Evolutionary conservation across 2,888 invertebrate genomes (phyloP).

Genomic region (Drosophila tripunctata): DNA sequence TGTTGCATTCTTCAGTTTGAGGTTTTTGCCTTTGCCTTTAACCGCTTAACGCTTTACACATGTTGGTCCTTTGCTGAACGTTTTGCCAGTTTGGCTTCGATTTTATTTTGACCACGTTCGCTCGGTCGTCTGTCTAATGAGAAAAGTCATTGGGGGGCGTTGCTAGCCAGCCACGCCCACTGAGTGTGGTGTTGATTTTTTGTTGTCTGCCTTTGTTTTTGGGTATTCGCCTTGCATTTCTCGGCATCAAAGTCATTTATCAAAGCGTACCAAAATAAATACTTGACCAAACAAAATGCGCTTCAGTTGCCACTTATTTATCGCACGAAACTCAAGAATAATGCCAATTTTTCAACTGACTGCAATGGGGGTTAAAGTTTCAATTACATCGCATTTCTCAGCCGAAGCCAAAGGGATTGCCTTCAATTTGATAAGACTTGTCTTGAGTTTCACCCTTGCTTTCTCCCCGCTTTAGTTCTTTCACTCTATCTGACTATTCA

Average conservation of each 20-base stretch:
- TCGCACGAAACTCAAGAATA: slow-evolving; percentile 42
- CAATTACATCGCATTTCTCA: slow-evolving; percentile 64
- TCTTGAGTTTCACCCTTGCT: neutral
- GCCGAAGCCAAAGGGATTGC: slow-evolving; percentile 2
- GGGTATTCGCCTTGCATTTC: slow-evolving; percentile 21
- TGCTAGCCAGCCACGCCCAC: slow-evolving; percentile 37
- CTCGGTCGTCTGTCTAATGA: slow-evolving; percentile 63
- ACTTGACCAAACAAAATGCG: slow-evolving; percentile 31
- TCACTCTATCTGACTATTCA: neutral
- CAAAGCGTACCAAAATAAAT: slow-evolving; percentile 62
- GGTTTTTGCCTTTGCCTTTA: slow-evolving; percentile 24
- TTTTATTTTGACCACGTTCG: slow-evolving; percentile 60
- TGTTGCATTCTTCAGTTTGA: slow-evolving; percentile 16
- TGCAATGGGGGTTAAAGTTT: slow-evolving; percentile 58
- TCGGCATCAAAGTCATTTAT: slow-evolving; percentile 65
- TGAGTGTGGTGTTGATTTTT: slow-evolving; percentile 45
- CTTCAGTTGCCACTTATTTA: slow-evolving; percentile 58
- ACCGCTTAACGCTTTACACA: slow-evolving; percentile 60
- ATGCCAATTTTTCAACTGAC: slow-evolving; percentile 60
- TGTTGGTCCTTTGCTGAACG: slow-evolving; percentile 45
- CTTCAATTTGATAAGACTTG: slow-evolving; percentile 20
- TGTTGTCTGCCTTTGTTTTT: slow-evolving; percentile 22
- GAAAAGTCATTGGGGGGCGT: slow-evolving; percentile 65
- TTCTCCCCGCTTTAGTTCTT: neutral
- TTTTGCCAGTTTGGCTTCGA: slow-evolving; percentile 50